Base-by-base conservation (phyloP, 2,113 vertebrate genomes). In the Ctenodactylus gundi region DNA sequence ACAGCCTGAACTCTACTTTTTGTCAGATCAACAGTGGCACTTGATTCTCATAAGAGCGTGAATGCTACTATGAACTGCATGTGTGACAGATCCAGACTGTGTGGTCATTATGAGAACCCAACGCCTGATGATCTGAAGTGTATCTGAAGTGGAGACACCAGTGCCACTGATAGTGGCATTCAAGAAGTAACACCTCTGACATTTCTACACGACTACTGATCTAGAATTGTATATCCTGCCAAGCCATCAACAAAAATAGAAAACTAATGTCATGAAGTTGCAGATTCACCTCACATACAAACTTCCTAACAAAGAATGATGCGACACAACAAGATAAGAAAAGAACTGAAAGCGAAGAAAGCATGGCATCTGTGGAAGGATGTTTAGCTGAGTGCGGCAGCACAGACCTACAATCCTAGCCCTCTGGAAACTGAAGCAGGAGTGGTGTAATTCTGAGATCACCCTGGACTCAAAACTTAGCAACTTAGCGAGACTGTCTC, bases 331-430 rank as follows among this genome's bases (percentile, higher is more conserved):
- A 84, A 95, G 94, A 93, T 65, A 87, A 83, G 18, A 14, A 2
- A 89, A 14, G 91, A 90, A 85, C 3, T 4, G 80, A 94, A 87
- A 95, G 85, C 51, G 73, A 88, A 92, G 64, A 60, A 34, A 17
- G 64, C 29, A 34, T 25, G 41, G 62, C 70, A 82, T 39, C 14
- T 36, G 80, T 88, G 46, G 41, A 83, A 86, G 17, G 31, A 88
- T 9, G 51, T 65, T 51, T 84, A 87, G 93, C 41, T 15, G 27
- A 14, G 25, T 25, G 39, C 13, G 39, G 41, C 14, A 41, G 70
- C 41, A 72, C 12, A 17, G 27, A 41, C 72, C 44, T 75, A 31
- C 41, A 49, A 49, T 73, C 27, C 27, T 29, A 75, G 44, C 27
- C 46, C 72, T 49, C 44, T 18, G 44, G 41, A 73, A 14, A 14